Base-by-base conservation (phyloP, 2,888 invertebrate species). In the Caenorhabditis sinica region DNA sequence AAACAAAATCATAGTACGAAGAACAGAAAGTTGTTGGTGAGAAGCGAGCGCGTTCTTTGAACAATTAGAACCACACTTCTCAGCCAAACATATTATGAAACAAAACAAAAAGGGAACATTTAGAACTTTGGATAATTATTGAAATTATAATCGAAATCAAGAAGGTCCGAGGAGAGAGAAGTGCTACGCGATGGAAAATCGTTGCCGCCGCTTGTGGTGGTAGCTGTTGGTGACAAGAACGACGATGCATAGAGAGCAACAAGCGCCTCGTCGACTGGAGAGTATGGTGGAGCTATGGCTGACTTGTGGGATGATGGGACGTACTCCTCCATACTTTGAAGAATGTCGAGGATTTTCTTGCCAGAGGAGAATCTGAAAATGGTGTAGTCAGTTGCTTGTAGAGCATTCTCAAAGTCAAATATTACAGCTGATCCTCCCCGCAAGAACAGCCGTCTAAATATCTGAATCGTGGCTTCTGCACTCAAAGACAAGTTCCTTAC, bases 281-380 rank as follows among this genome's bases (percentile, higher is more conserved):
- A 23, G 25, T 23, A 53, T 23, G 53, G 53, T 23, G 53, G n/a
- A 11, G 20, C n/a, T 23, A 25, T 17, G 9, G 17, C 53, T 9
- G 11, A 53, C 9, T n/a, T 9, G 23, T 17, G 8, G 6, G 20
- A 11, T 9, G 25, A 23, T 9, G 20, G 53, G 6, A 53, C 51
- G 51, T 51, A 20, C 15, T 30, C 33, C 23, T 53, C 53, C 53
- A 53, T 25, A 9, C 25, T 53, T 25, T 53, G 23, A 25, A 71
- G 71, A n/a, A 71, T 56, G 6, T 71, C 71, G 17, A 71, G 25
- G 15, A 71, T 71, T 40, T 71, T 71, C 43, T 71, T 71, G n/a
- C 71, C 71, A 8, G 71, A 71, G 11, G 71, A 71, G n/a, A n/a
- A n/a, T n/a, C n/a, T n/a, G n/a, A n/a, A n/a, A n/a, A n/a, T n/a